Evolutionary conservation across 1,140 invertebrate species (phyloP).

Genomic region (Papilio dardanus): DNA sequence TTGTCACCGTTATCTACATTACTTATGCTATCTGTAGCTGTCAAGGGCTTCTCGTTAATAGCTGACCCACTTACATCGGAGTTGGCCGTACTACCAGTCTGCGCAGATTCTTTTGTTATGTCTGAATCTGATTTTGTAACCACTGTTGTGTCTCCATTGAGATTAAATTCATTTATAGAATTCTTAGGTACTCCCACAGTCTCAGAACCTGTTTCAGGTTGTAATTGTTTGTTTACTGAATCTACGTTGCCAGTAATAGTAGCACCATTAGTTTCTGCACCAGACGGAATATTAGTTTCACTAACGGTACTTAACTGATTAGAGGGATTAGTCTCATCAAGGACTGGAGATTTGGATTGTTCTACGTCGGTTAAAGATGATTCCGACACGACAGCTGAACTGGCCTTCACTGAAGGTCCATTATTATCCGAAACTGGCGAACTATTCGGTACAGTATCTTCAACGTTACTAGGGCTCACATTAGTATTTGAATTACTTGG

Average conservation of each 20-base stretch:
- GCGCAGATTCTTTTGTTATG: background rate
- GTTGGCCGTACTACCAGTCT: background rate
- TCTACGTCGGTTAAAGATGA: background rate
- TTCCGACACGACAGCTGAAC: background rate
- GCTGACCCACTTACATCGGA: background rate
- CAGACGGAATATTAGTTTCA: background rate
- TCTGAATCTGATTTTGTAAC: background rate
- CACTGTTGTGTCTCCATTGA: background rate
- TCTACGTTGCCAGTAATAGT: background rate
- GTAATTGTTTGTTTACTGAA: background rate
- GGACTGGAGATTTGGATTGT: background rate
- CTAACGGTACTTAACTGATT: background rate
- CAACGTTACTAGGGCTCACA: background rate
- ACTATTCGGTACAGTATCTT: background rate
- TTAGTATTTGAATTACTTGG: background rate
- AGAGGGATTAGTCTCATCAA: background rate
- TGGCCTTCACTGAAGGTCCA: background rate
- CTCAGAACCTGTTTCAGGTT: background rate
- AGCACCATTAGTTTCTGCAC: background rate
- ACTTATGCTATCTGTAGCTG: background rate
- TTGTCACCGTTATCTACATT: background rate
- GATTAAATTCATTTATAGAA: background rate
- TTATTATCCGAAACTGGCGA: background rate
- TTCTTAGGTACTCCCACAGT: background rate
- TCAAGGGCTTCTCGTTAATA: background rate